Evolutionary conservation across 1,140 invertebrate species (phyloP), one percentile per base, ranked within the genome.

Genomic region (Pseudomyrmex flavicornis): DNA sequence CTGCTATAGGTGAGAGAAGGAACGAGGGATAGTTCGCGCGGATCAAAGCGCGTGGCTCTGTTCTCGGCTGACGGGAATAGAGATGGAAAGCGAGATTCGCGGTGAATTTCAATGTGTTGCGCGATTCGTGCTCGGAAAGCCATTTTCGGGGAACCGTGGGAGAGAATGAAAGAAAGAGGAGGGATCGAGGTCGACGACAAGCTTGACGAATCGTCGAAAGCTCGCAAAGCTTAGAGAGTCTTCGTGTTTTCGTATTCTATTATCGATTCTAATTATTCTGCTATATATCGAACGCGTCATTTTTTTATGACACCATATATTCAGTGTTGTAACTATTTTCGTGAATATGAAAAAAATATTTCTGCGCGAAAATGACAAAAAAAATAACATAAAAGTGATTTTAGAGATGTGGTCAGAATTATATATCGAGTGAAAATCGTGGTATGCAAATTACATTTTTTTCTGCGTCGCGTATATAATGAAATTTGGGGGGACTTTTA

Each of bases 61-160:
- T 66, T 76, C 75, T 89, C 85, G 86, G 83, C 84, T 90, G 89
- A 80, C 70, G 84, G 82, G 90, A 91, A 93, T 94, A 93, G 93
- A 94, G 93, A 94, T 93, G 93, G 93, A 94, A 94, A 94, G 93
- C 91, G 91, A 89, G 92, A 92, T 93, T 90, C 90, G 89, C 85
- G 79, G 91, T 93, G 93, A 94, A 94, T 94, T 93, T 93, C 93
- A 94, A 94, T 94, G 93, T 68, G 91, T 62, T 61, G 68, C 63
- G 62, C 52, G 73, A 87, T 89, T 92, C 93, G 93, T 93, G 93
- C 91, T 85, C 86, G 91, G 92, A 93, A 93, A 93, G 90, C 91
- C 85, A 86, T 89, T 89, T 86, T 84, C 80, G 17, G 59, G 44
- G 17, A 35, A 26, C 50, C 20, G 68, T 54, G 50, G 56, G 7